Conservation (phyloP, 1,140 invertebrate genomes). For the Pectinophora gossypiella region DNA sequence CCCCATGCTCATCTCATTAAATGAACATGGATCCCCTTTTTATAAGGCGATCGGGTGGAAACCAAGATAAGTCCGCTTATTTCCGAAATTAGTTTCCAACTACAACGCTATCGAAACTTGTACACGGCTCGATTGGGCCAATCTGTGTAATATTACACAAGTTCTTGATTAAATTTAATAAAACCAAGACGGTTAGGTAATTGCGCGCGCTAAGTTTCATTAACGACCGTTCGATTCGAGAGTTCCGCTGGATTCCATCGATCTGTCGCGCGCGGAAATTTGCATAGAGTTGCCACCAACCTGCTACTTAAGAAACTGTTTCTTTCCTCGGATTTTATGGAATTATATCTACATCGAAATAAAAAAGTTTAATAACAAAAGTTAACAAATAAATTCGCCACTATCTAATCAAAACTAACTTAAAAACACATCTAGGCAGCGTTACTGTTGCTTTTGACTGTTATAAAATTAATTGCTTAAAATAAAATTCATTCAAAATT, state of each 20-base stretch:
- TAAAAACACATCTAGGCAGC: too few species aligned
- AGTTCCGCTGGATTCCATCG: constrained; percentile 47
- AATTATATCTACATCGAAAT: too few species aligned
- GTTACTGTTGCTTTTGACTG: too few species aligned
- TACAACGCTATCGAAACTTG: constrained; percentile 71
- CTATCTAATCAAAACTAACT: too few species aligned
- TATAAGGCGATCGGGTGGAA: constrained; percentile 50
- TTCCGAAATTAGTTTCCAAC: constrained; percentile 70
- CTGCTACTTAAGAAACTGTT: too few species aligned
- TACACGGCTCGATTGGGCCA: constrained; percentile 68
- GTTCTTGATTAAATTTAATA: constrained; percentile 76
- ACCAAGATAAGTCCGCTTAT: constrained; percentile 61
- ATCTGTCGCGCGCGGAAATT: constrained; percentile 42
- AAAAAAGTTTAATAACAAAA: too few species aligned
- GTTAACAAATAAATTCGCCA: too few species aligned
- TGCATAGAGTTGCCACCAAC: too few species aligned
- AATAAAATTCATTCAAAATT: too few species aligned
- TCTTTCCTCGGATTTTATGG: too few species aligned
- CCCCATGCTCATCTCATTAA: constrained; percentile 27
- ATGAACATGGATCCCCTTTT: constrained; percentile 51
- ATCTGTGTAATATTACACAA: constrained; percentile 74
- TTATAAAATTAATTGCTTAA: too few species aligned
- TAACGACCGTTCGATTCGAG: constrained; percentile 69
- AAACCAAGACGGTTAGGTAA: constrained; percentile 72
- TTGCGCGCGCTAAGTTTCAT: constrained; percentile 67